Evolutionary conservation across 2,797 vertebrate genomes (phyloP).

Genomic region (Chaetophractus vellerosus): DNA sequence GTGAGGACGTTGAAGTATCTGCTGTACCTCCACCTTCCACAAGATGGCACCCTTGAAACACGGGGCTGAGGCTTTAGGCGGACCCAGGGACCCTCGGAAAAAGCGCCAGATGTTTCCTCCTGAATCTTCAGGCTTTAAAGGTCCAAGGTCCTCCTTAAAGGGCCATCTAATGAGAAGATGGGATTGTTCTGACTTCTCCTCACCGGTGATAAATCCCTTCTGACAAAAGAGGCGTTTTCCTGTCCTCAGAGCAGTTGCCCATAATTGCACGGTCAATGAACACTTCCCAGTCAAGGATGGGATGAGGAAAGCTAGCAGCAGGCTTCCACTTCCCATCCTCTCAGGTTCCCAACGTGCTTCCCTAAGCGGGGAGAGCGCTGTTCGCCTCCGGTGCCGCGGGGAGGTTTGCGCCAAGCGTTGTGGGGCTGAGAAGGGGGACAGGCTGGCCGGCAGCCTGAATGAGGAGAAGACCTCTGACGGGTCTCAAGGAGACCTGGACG

Average conservation of each 20-base stretch:
- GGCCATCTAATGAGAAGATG: background rate
- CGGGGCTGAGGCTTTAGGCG: fast-evolving
- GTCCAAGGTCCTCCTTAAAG: background rate
- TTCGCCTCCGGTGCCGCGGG: too few relatives aligned
- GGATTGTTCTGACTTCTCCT: background rate
- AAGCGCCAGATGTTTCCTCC: background rate
- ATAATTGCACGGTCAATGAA: fast-evolving
- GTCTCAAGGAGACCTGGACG: too few relatives aligned
- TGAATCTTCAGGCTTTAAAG: background rate
- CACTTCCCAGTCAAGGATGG: background rate
- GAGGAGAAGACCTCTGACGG: too few relatives aligned
- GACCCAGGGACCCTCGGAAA: fast-evolving
- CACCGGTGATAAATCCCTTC: background rate
- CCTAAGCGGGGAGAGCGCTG: background rate
- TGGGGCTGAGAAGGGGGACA: too few relatives aligned
- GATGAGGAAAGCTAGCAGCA: too few relatives aligned
- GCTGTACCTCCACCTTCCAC: background rate
- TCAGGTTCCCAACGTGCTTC: too few relatives aligned
- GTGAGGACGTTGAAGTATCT: background rate
- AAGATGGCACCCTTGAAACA: constrained; percentile 70
- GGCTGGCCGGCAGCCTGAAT: too few relatives aligned
- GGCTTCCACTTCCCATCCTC: too few relatives aligned
- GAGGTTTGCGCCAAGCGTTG: too few relatives aligned
- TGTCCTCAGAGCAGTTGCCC: background rate
- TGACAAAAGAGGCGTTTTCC: fast-evolving